Evolutionary conservation across 2,797 vertebrate species (phyloP).

Genomic region (Esox lucius): DNA sequence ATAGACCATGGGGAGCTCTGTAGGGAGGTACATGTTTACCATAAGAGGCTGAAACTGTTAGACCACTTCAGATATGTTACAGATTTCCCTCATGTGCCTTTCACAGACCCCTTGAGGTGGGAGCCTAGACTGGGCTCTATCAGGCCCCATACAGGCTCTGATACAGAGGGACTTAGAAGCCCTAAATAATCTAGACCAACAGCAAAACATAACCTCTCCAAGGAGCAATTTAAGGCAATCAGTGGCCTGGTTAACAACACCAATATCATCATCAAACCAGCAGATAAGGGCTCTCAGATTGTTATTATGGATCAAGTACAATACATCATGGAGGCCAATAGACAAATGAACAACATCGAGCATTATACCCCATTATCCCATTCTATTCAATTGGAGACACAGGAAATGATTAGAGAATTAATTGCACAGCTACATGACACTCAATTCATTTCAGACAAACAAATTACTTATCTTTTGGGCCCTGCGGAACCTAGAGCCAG

Average conservation of each 20-base stretch:
- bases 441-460: background rate
- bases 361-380: background rate
- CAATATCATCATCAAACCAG: slow-evolving; percentile 6
- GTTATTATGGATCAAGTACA: background rate
- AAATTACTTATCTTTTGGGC: background rate
- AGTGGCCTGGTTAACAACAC: background rate
- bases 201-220: background rate
- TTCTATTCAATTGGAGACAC: background rate
- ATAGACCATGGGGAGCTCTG: background rate
- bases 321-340: background rate
- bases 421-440: background rate
- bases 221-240: background rate
- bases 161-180: background rate
- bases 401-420: background rate
- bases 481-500: background rate
- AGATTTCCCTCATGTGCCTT: background rate
- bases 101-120: background rate
- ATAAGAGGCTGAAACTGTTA: slow-evolving; percentile 8
- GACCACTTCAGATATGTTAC: slow-evolving; percentile 13
- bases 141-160: too few species aligned
- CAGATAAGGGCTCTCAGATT: slow-evolving; percentile 11
- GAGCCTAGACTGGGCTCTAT: background rate
- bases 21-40: slow-evolving; percentile 5
- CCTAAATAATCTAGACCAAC: background rate
- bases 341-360: background rate